Percentiles rank a stretch among this genome's conserved stretches.
Conservation (phyloP, 2,888 invertebrate species). For the Tolmerus cingulatus region DNA sequence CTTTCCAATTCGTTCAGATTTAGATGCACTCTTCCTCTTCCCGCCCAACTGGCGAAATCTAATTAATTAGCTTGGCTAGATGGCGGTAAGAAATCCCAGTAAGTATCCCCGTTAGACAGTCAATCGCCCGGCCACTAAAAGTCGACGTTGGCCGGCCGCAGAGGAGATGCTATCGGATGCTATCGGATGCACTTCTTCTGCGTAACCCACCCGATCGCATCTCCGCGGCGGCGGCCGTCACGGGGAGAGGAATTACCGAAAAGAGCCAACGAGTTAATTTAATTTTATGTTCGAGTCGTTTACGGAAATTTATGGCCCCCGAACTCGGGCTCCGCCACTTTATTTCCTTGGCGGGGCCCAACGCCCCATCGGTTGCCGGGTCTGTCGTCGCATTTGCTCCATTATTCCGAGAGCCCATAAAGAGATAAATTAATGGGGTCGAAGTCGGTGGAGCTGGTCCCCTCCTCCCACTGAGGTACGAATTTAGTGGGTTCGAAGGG, state of each 20-base stretch:
- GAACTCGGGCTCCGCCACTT: background rate
- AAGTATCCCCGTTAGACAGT: background rate
- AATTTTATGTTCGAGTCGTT: slow-evolving; percentile 41
- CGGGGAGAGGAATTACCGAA: slow-evolving; percentile 22
- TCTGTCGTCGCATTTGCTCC: slow-evolving; percentile 37
- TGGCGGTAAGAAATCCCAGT: background rate
- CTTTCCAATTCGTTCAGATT: background rate
- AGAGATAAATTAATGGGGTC: slow-evolving; percentile 29
- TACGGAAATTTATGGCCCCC: slow-evolving; percentile 29
- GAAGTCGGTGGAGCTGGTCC: background rate
- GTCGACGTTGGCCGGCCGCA: background rate
- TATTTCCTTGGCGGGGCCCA: background rate
- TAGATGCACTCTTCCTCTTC: background rate
- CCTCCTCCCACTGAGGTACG: background rate
- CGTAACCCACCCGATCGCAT: slow-evolving; percentile 30
- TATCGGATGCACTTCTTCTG: slow-evolving; percentile 7
- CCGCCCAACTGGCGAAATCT: background rate
- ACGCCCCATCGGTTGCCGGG: background rate
- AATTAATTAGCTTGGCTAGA: background rate
- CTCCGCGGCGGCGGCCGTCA: background rate
- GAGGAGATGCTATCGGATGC: slow-evolving; percentile 23
- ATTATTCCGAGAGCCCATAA: slow-evolving; percentile 26
- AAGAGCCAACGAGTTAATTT: slow-evolving; percentile 40
- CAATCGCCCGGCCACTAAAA: background rate
- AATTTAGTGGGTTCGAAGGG: background rate